phyloP scores from a whole-genome alignment of 1,140 invertebrate species.

The Drosophila rufa region DNA sequence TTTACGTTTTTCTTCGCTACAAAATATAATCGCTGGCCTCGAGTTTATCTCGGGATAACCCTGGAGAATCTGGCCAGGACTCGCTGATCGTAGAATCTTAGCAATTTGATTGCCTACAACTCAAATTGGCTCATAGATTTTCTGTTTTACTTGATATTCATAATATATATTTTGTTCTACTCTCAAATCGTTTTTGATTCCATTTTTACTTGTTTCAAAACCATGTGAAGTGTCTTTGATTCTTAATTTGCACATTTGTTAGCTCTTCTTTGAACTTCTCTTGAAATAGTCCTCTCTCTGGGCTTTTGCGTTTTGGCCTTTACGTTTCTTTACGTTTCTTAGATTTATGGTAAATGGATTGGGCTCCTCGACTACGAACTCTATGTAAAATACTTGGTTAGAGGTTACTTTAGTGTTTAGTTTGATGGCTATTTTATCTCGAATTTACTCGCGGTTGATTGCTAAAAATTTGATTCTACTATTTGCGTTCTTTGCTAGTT shows the following conservation, averaged over 20 bases:
- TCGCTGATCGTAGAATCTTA: slow-evolving; percentile 31
- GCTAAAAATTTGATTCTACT: slow-evolving; percentile 61
- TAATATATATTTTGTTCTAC: slow-evolving; percentile 74
- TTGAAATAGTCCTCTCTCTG: slow-evolving; percentile 45
- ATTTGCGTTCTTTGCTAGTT: slow-evolving; percentile 54
- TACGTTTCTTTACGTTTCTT: slow-evolving; percentile 71
- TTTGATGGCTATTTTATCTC: slow-evolving; percentile 54
- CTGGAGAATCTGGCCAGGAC: slow-evolving; percentile 4
- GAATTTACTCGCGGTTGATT: slow-evolving; percentile 43
- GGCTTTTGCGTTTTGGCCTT: slow-evolving; percentile 25
- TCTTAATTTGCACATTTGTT: slow-evolving; percentile 76
- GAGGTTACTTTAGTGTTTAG: slow-evolving; percentile 51
- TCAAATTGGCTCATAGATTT: slow-evolving; percentile 48
- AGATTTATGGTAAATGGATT: slow-evolving; percentile 62
- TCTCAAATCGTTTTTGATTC: slow-evolving; percentile 52
- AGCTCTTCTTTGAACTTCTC: slow-evolving; percentile 31
- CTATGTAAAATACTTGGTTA: slow-evolving; percentile 76
- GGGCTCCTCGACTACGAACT: slow-evolving; percentile 46
- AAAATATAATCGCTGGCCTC: slow-evolving; percentile 66
- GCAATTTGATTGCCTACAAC: slow-evolving; percentile 49
- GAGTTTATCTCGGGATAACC: background rate
- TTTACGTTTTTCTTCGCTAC: slow-evolving; percentile 50
- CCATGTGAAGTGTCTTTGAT: slow-evolving; percentile 73
- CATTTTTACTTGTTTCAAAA: slow-evolving; percentile 58
- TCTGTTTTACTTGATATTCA: slow-evolving; percentile 45